These are phyloP conservation scores for Drosophila mojavensis DNA, from an alignment of 1,140 invertebrate genomes.

Conservation along the genomic window DNA sequence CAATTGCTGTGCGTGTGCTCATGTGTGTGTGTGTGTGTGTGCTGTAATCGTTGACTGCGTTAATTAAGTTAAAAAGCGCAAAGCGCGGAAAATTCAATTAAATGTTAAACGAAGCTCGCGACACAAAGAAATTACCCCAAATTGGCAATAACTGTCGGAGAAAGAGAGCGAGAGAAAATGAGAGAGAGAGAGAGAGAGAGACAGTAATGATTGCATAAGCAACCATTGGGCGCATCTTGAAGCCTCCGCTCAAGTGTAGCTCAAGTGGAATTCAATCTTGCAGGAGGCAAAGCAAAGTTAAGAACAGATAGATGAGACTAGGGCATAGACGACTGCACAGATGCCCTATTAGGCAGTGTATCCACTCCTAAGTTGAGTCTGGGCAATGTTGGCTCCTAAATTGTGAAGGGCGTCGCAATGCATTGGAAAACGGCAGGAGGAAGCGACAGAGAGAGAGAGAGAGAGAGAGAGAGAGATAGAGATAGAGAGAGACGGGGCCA, in stretches of 20 bases:
- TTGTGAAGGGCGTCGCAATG: too few relatives aligned
- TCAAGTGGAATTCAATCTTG: neutral
- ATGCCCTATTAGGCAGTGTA: neutral
- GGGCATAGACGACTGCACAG: neutral
- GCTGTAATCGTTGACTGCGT: conserved; percentile 46
- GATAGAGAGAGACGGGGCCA: too few relatives aligned
- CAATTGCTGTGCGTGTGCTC: conserved; percentile 21
- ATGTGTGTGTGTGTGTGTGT: conserved; percentile 42
- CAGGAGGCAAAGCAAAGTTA: neutral
- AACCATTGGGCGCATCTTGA: neutral
- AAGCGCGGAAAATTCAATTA: conserved; percentile 62
- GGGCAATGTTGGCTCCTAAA: too few relatives aligned
- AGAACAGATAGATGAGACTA: neutral
- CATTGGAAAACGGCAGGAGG: too few relatives aligned
- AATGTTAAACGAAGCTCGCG: conserved; percentile 67
- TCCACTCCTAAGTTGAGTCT: too few relatives aligned
- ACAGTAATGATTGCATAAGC: conserved; percentile 27
- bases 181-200: neutral
- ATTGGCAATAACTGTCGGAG: conserved; percentile 15
- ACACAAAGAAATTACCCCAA: conserved; percentile 31
- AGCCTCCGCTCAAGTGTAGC: neutral
- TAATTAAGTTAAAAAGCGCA: conserved; percentile 56
- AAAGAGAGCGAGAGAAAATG: neutral
- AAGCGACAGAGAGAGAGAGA: too few relatives aligned
- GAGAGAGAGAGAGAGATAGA: too few relatives aligned